Conservation (phyloP, 1,140 invertebrate species). For the Galendromus occidentalis region DNA sequence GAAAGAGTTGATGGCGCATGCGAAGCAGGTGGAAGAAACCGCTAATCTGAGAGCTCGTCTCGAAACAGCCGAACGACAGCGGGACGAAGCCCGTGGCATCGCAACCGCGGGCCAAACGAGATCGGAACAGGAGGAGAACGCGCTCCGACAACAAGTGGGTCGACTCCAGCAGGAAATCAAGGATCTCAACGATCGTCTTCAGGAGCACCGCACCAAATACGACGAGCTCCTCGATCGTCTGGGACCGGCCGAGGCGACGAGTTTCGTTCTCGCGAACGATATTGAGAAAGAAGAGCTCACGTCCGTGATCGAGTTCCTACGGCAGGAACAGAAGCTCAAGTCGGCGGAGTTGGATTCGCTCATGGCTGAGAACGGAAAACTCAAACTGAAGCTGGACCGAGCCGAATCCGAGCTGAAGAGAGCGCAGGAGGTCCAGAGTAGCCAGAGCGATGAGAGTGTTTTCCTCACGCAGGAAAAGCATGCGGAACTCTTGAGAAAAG, state of each 20-base stretch:
- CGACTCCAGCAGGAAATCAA: not conserved
- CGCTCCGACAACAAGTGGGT: not conserved
- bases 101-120: not conserved
- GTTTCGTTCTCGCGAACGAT: not conserved
- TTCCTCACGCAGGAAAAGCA: not conserved
- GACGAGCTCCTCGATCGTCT: not conserved
- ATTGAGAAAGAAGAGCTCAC: not conserved
- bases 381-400: not conserved
- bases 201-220: not conserved
- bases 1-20: not conserved
- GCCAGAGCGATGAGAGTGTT: not conserved
- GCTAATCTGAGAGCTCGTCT: not conserved
- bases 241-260: not conserved
- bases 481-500: not conserved
- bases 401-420: not conserved
- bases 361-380: not conserved
- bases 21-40: not conserved
- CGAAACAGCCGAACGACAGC: not conserved
- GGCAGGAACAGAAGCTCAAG: not conserved
- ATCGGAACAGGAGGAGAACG: not conserved
- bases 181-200: not conserved
- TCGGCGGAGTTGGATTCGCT: not conserved
- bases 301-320: not conserved
- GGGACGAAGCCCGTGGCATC: not conserved
- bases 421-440: not conserved